Base-by-base conservation (phyloP, 64 coral and sea anemone species). In the Stichodactyla helianthus region DNA sequence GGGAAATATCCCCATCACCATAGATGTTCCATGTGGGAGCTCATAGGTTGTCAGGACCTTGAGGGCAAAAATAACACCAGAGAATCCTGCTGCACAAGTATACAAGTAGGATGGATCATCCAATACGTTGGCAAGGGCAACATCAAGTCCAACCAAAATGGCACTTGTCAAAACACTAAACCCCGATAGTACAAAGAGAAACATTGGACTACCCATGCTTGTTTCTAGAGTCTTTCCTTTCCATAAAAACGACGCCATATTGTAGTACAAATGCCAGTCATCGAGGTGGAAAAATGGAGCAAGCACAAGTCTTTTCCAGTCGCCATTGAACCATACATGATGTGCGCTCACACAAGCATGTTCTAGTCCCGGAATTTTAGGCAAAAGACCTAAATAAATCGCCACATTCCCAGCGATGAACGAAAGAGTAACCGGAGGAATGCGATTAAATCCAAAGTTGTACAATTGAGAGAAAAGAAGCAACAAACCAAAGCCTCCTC, bases 191-290 rank as follows among this genome's bases (percentile, higher is more conserved):
- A 95, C 59, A 25, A 92, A 95, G 1, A 99, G 82, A 59, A 99
- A 93, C 17, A 82, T 92, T 51, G 61, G 14, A 35, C 88, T 99
- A 59, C 97, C 93, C 74, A 99, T 84, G 55, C 82, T 78, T 79
- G 59, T 54, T 52, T 99, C 97, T 50, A 99, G 84, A 9, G 88
- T 92, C 31, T 82, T 99, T 57, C 97, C 97, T 77, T 99, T 99
- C 97, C 97, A 99, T 71, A 99, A 79, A 63, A 99, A 99, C 54
- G 97, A 99, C 1, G 88, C 93, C 97, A 99, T 99, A 57, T 99
- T 99, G 83, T 93, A 99, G 76, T 99, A 99, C 88, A 99, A 82
- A 63, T 99, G 97, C 88, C 91, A 92, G 88, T 99, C 97, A 57
- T 99, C 93, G 0, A 91, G 83, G 86, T 99, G 97, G 77, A 88